Base-by-base conservation (phyloP, 2,888 invertebrate genomes). In the Salpingus planirostris region DNA sequence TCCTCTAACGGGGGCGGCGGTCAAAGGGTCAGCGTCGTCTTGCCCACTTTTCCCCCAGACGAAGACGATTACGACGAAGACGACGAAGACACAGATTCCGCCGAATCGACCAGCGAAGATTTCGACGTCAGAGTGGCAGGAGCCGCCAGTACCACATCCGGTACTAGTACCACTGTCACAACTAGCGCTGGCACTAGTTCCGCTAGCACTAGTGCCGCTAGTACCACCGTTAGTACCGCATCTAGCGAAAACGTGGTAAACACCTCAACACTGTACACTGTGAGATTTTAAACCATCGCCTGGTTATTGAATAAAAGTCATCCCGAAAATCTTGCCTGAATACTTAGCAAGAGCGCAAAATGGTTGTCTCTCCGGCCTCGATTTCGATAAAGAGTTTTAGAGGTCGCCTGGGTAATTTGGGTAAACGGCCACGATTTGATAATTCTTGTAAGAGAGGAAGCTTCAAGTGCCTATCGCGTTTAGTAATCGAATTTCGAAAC, bases 1-100 rank as follows among this genome's bases (percentile, higher is more conserved):
- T 58, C 64, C 35, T 65, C 55, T 18, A 64, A 62, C 38, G 68
- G 66, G 31, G 71, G 72, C 31, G 37, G 45, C 3, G 65, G 62
- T 33, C 68, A 68, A 37, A 69, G 66, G 29, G 74, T 80, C 11
- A 71, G 73, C 50, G 73, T 80, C 38, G 74, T 75, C 13, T 61
- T 80, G 38, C 80, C 80, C 29, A 78, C 78, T 15, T 79, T 73
- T 62, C 73, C 74, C 31, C 75, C 79, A 15, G 79, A 80, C 36
- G 77, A 77, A 36, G 79, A 78, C 27, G 73, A 73, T 24, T 71
- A 74, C 24, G 68, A 71, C 26, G 66, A 67, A 29, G 65, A 67
- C 27, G 55, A 59, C 11, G 43, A 44, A 11, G 33, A 21, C 11
- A 35, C 25, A 14, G 8, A 24, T 11, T 22, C 29, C n/a, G 10